A percentile compares a stretch with the other conserved stretches of the same genome.
Evolutionary conservation across 2,888 invertebrate species (phyloP).

Genomic region (Caradrina clavipalpis): DNA sequence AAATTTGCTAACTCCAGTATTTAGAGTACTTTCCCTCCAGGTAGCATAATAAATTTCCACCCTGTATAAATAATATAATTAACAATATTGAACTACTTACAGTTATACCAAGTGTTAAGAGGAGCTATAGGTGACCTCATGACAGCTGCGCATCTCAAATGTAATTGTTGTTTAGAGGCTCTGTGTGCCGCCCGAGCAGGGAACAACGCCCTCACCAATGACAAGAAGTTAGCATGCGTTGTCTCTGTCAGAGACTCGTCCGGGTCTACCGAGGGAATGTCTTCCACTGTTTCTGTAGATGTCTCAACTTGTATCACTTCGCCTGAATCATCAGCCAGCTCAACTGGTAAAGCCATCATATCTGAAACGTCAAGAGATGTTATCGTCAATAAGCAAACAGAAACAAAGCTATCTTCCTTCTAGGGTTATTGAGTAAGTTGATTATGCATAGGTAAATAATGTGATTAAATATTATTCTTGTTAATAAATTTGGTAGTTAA

Average conservation of each 20-base stretch:
- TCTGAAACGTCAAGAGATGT: constrained; percentile 80
- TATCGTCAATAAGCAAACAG: not conserved
- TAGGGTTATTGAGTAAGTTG: constrained; percentile 1
- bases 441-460: constrained; percentile 13
- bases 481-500: not conserved
- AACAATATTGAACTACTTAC: constrained; percentile 68
- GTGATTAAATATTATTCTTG: not conserved
- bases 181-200: constrained; percentile 96
- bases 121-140: constrained; percentile 95
- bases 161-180: constrained; percentile 94
- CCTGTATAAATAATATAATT: not conserved
- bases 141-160: constrained; percentile 94
- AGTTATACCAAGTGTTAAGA: constrained; percentile 95
- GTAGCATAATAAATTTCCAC: too few species aligned
- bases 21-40: too few species aligned
- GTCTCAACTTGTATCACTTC: constrained; percentile 80
- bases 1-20: too few species aligned
- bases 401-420: not conserved
- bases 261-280: constrained; percentile 66
- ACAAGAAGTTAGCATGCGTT: constrained; percentile 96
- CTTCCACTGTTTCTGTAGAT: constrained; percentile 68
- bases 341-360: constrained; percentile 95
- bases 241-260: constrained; percentile 93
- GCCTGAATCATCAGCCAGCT: constrained; percentile 92
- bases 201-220: constrained; percentile 96